Evolutionary conservation across 2,888 invertebrate genomes (phyloP).

Genomic region (Serripes groenlandicus): DNA sequence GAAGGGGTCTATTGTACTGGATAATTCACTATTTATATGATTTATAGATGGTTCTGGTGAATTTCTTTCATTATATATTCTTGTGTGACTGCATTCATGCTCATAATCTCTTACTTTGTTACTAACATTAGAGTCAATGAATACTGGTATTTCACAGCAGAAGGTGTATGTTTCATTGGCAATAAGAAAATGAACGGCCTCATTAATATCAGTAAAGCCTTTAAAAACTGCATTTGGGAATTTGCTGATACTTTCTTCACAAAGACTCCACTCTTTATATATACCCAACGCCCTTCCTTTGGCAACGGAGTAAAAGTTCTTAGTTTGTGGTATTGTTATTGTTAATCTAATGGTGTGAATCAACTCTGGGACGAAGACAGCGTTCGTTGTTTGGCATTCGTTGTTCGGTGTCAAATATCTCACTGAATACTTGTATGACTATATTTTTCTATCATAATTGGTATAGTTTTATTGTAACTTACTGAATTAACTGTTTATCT

Average conservation of each 20-base stretch:
- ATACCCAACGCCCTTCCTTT: background rate
- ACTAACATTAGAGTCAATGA: background rate
- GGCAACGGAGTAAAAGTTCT: background rate
- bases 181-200: slow-evolving; percentile 2
- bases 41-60: too few species aligned
- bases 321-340: too few species aligned
- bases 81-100: background rate
- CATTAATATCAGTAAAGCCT: background rate
- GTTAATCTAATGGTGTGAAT: too few species aligned
- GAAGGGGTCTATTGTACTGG: too few species aligned
- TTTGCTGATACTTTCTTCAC: background rate
- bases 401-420: too few species aligned
- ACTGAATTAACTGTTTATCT: too few species aligned
- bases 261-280: slow-evolving; percentile 3
- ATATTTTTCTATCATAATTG: too few species aligned
- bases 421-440: too few species aligned
- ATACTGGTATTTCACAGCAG: background rate
- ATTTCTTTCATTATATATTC: background rate
- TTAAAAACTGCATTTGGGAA: slow-evolving; percentile 2
- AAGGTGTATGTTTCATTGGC: background rate
- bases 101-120: background rate
- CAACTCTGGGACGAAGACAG: too few species aligned
- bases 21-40: too few species aligned
- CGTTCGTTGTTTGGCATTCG: too few species aligned
- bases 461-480: too few species aligned